Base-by-base conservation (phyloP, 2,797 vertebrate species). In the Urosaurus nigricauda region DNA sequence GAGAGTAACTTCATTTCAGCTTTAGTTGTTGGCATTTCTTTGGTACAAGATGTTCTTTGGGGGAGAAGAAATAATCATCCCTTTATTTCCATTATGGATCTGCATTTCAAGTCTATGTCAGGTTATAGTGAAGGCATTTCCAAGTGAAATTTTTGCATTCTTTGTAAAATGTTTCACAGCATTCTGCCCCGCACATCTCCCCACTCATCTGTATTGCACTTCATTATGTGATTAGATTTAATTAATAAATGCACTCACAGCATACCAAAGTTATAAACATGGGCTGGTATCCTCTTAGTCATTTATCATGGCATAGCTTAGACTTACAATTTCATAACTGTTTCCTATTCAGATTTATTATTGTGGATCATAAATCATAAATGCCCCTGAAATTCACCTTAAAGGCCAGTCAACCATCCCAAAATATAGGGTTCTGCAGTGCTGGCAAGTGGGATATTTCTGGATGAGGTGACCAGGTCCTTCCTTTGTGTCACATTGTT, bases 191-290 rank as follows among this genome's bases (percentile, higher is more conserved):
- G 32, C 90, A 68, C 78, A 78, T 91, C 87, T 86, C 82, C 51
- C 13, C 3, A 89, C 90, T 81, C 93, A 88, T 88, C 86, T 94
- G 71, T 17, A 51, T 56, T 0, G 0, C 89, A 32, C 92, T 84
- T 87, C 87, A 79, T 47, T 78, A 83, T 86, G 43, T 86, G 85
- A 85, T 92, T 90, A 91, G 92, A 89, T 88, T 94, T 93, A 94
- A 95, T 95, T 95, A 94, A 95, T 81, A 47, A 87, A 79, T 70
- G 40, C 3, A 83, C 43, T 73, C 1, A 29, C 17, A 92, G 87
- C 75, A 81, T 91, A 94, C 93, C 92, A 94, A 94, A 95, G 94
- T 91, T 88, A 53, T 75, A 0, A 0, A 0, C 21, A 60, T 21
- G 5, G 19, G 58, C 13, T 60, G 58, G 19, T 5, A 60, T 60